phyloP scores from a whole-genome alignment of 2,888 invertebrate genomes.

The Sphaerophoria taeniata region DNA sequence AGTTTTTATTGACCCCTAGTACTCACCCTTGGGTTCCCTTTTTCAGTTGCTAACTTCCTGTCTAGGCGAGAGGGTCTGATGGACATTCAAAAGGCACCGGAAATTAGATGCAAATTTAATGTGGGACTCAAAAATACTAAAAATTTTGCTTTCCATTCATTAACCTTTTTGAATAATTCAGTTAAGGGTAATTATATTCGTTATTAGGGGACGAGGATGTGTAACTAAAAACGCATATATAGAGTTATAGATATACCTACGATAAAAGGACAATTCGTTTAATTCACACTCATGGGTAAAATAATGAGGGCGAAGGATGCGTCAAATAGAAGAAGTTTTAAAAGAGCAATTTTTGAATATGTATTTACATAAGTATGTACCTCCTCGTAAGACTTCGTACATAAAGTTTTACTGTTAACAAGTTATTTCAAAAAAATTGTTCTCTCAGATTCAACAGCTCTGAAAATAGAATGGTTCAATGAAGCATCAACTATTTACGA shows the following conservation, averaged over 20 bases:
- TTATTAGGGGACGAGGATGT: background rate
- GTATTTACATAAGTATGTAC: too few relatives aligned
- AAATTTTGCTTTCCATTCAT: conserved; percentile 79
- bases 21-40: conserved; percentile 47
- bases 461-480: too few relatives aligned
- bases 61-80: conserved; percentile 62
- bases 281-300: background rate
- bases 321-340: background rate
- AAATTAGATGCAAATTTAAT: conserved; percentile 83
- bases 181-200: conserved; percentile 9
- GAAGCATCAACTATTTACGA: too few relatives aligned
- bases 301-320: conserved; percentile 69
- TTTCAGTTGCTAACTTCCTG: conserved; percentile 56
- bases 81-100: conserved; percentile 76
- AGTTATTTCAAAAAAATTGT: too few relatives aligned
- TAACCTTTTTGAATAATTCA: conserved; percentile 61
- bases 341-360: too few relatives aligned
- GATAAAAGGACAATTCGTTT: conserved; percentile 52
- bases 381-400: too few relatives aligned
- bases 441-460: too few relatives aligned
- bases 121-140: conserved; percentile 80
- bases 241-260: background rate
- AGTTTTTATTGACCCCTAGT: conserved; percentile 51
- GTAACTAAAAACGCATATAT: background rate
- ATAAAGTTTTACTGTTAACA: too few relatives aligned